A percentile compares a stretch with the other conserved stretches of the same genome.
phyloP scores from a whole-genome alignment of 1,140 invertebrate genomes.

The Hydropsyche tenuis region DNA sequence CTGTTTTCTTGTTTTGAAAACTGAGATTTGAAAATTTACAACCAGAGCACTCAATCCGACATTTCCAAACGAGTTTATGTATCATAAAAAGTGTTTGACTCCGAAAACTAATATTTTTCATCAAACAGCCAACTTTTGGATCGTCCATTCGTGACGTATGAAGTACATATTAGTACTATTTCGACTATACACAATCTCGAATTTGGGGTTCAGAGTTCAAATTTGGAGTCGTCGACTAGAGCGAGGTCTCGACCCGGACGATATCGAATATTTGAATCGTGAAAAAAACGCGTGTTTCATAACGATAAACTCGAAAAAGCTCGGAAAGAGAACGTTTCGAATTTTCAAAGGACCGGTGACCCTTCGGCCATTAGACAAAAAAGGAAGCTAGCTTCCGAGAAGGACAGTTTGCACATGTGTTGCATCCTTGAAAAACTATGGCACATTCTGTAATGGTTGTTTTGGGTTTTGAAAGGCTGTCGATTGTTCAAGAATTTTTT shows the following conservation, averaged over 20 bases:
- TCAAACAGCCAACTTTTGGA: no score
- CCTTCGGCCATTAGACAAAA: neutral
- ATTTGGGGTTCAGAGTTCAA: constrained; percentile 30
- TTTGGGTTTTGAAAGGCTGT: no score
- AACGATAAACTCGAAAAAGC: neutral
- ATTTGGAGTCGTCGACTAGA: constrained; percentile 26
- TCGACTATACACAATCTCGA: constrained; percentile 9
- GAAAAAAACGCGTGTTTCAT: constrained; percentile 21
- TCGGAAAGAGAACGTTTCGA: no score
- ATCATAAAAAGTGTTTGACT: no score
- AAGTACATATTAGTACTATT: no score
- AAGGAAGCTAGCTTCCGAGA: neutral
- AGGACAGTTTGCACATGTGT: neutral
- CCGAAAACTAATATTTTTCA: no score
- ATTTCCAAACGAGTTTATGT: no score
- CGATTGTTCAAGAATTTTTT: no score
- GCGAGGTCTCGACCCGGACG: constrained; percentile 23
- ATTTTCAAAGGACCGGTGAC: no score
- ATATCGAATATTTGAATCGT: constrained; percentile 35
- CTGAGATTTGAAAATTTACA: neutral
- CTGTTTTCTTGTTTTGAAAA: neutral
- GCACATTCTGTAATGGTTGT: no score
- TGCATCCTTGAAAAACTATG: no score
- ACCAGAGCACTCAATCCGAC: neutral
- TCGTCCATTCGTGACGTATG: no score